These are phyloP conservation scores for Megaustenia siamemsis DNA, from an alignment of 2,888 invertebrate species.

Conservation along the genomic window DNA sequence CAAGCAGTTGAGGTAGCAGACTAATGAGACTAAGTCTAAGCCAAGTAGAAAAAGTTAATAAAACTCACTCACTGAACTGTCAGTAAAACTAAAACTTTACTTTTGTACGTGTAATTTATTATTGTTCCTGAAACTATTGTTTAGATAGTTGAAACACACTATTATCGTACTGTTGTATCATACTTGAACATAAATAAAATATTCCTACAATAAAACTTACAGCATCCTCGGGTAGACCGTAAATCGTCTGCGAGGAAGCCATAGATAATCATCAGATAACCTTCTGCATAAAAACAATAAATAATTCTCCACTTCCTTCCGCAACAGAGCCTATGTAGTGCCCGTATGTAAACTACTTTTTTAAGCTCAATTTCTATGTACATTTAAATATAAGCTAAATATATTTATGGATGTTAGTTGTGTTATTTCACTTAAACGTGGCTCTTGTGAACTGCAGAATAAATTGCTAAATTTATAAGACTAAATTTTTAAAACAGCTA, in stretches of 20 bases:
- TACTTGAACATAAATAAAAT: not conserved
- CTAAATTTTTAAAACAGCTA: too few relatives aligned
- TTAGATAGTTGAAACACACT: not conserved
- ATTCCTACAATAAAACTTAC: not conserved
- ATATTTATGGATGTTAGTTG: too few relatives aligned
- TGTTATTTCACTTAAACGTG: too few relatives aligned
- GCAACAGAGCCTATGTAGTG: not conserved
- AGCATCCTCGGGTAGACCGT: constrained; percentile 11
- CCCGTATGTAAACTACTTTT: constrained; percentile 11
- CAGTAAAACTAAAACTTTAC: not conserved
- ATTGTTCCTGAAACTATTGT: not conserved
- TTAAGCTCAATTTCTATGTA: too few relatives aligned
- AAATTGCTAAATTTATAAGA: too few relatives aligned
- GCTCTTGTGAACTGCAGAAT: too few relatives aligned
- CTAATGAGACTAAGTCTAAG: too few relatives aligned
- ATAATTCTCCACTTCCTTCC: not conserved
- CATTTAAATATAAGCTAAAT: too few relatives aligned
- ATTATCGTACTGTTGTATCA: not conserved
- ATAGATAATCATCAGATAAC: not conserved
- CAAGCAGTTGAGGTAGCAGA: too few relatives aligned
- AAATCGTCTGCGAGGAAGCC: constrained; percentile 3
- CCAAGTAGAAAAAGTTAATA: not conserved
- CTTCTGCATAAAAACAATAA: not conserved
- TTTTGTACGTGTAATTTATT: not conserved
- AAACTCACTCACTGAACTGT: not conserved